Evolutionary conservation across 2,113 vertebrate genomes (phyloP), one percentile per base, ranked within the genome.

Genomic region (Mobula hypostoma): DNA sequence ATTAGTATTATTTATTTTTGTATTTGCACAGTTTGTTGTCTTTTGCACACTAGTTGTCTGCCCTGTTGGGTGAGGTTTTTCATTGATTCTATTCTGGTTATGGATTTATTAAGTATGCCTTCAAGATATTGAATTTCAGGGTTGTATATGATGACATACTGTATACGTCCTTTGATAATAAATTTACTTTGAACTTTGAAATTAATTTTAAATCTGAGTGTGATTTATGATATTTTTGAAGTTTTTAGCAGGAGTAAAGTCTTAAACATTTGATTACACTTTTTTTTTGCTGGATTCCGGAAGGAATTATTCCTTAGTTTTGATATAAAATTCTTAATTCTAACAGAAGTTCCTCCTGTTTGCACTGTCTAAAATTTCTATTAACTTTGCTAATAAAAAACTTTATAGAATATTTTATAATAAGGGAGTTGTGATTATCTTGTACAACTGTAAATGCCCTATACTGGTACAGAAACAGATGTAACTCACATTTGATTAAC

Each of bases 351-450:
- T 90, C 40, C 17, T 82, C 17, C 21, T 82, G 6, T 82, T 19
- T 19, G 9, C 66, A 66, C n/a, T 19, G 27, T 68, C n/a, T 32
- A 66, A n/a, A 36, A 40, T 90, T 90, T 90, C 85, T n/a, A 90
- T 90, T 90, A 90, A 68, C 61, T 32, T 66, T 36, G 17, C n/a
- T 17, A n/a, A 48, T 14, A 66, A 90, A 19, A 68, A 90, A 19
- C 58, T 66, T 66, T 66, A 14, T n/a, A 66, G n/a, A 68, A 90
- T 66, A 19, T 17, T 29, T 90, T 32, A 90, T 66, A 88, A 61
- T 88, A 88, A 63, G 83, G 29, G 83, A n/a, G 61, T 88, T 61
- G 56, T 88, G 61, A 88, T 88, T 61, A 88, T 88, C 58, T 12
- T 56, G 61, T 90, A n/a, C 61, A 90, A 66, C 85, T 66, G 77